Evolutionary conservation across 1,140 invertebrate genomes (phyloP).

Genomic region (Eriosoma lanigerum): DNA sequence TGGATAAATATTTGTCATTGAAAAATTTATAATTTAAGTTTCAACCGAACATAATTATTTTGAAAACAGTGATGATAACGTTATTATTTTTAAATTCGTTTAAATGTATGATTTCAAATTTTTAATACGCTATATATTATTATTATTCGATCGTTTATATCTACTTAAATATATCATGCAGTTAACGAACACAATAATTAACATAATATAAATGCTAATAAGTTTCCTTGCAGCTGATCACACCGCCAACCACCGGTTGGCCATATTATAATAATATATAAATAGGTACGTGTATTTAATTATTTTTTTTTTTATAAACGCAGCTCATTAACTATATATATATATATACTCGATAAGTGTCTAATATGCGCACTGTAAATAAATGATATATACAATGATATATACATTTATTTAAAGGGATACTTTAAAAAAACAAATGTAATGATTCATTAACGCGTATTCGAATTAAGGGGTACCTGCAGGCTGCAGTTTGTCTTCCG

Average conservation of each 20-base stretch:
- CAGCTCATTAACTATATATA: neutral
- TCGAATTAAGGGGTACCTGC: neutral
- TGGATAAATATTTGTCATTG: too few relatives aligned
- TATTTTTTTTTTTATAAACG: neutral
- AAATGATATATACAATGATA: neutral
- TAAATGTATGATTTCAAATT: too few relatives aligned
- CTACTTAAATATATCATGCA: too few relatives aligned
- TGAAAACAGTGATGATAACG: too few relatives aligned
- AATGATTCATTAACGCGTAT: slow-evolving; percentile 9
- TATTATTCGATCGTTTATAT: too few relatives aligned
- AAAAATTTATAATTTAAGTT: too few relatives aligned
- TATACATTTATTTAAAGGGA: neutral
- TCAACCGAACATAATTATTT: too few relatives aligned
- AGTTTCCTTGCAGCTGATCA: neutral
- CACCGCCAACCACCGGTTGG: neutral
- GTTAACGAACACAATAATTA: too few relatives aligned
- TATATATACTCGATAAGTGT: neutral
- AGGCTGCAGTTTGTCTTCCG: neutral
- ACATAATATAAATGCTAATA: too few relatives aligned
- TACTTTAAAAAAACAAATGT: neutral
- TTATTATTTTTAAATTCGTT: too few relatives aligned
- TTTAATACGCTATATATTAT: too few relatives aligned
- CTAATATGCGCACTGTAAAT: neutral
- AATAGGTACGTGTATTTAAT: too few relatives aligned
- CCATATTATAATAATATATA: neutral